These are phyloP conservation scores for Drosophila testacea DNA, from an alignment of 2,888 invertebrate species.

Conservation along the genomic window DNA sequence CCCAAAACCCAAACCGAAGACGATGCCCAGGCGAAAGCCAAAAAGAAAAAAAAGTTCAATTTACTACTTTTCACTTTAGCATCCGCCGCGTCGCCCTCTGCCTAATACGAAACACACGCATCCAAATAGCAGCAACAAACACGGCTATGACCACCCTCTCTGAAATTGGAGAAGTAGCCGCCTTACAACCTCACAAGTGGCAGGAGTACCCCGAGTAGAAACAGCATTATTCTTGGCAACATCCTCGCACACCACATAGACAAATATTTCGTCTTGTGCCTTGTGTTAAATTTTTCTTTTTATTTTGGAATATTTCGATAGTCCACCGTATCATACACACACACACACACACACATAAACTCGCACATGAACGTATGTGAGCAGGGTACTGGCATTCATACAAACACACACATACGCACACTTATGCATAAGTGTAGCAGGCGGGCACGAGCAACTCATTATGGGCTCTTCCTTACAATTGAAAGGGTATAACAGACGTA, in stretches of 20 bases:
- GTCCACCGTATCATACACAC: slow-evolving; percentile 61
- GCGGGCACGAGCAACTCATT: slow-evolving; percentile 74
- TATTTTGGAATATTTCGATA: slow-evolving; percentile 81
- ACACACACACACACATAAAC: slow-evolving; percentile 24
- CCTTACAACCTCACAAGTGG: slow-evolving; percentile 30
- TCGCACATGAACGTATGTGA: slow-evolving; percentile 15
- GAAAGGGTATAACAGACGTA: background rate
- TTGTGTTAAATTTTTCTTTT: slow-evolving; percentile 79
- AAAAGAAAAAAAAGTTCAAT: slow-evolving; percentile 73
- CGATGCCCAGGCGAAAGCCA: slow-evolving; percentile 43
- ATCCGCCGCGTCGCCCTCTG: slow-evolving; percentile 57
- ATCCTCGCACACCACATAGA: slow-evolving; percentile 39
- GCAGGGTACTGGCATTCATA: slow-evolving; percentile 33
- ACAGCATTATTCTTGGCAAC: slow-evolving; percentile 49
- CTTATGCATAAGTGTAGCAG: slow-evolving; percentile 54
- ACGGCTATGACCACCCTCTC: slow-evolving; percentile 54
- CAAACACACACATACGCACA: slow-evolving; percentile 39
- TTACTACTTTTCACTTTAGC: slow-evolving; percentile 83
- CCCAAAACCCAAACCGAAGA: slow-evolving; percentile 5
- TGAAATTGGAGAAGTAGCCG: slow-evolving; percentile 75
- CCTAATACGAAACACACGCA: slow-evolving; percentile 62
- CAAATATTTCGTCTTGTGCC: slow-evolving; percentile 76
- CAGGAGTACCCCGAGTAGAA: slow-evolving; percentile 9
- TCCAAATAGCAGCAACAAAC: slow-evolving; percentile 36
- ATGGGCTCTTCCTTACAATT: slow-evolving; percentile 23